Percentiles rank a stretch among this genome's conserved stretches.
These are phyloP conservation scores for Pantala flavescens DNA, from an alignment of 1,140 invertebrate genomes.

Conservation along the genomic window DNA sequence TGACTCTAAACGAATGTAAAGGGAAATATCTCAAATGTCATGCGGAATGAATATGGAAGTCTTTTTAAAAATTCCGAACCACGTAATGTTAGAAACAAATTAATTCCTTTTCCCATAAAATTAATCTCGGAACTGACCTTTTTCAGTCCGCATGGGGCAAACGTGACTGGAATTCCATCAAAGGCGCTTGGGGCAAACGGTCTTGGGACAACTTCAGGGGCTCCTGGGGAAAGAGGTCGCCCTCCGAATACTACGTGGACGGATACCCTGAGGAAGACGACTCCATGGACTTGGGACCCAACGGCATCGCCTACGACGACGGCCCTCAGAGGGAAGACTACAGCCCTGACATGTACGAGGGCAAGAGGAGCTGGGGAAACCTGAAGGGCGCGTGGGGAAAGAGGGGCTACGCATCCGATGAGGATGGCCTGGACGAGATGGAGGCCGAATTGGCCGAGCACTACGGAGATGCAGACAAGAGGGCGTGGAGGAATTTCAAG, in stretches of 20 bases:
- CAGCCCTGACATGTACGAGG: not conserved
- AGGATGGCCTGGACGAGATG: not conserved
- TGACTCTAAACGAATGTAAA: too few species aligned
- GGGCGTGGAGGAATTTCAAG: slow-evolving; percentile 20
- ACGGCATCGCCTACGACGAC: not conserved
- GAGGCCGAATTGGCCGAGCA: not conserved
- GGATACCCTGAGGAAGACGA: not conserved
- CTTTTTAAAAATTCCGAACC: too few species aligned
- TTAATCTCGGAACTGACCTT: too few species aligned
- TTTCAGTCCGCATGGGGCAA: slow-evolving; percentile 14
- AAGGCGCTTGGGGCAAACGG: slow-evolving; percentile 20
- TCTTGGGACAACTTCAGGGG: slow-evolving; percentile 18
- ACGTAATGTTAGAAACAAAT: too few species aligned
- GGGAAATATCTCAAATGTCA: too few species aligned
- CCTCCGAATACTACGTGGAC: not conserved
- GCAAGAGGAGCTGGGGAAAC: slow-evolving; percentile 19
- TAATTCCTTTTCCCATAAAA: too few species aligned
- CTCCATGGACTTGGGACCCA: not conserved
- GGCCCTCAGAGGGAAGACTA: not conserved
- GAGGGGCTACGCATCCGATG: slow-evolving; percentile 13
- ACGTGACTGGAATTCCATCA: slow-evolving; percentile 18
- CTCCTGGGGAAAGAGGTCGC: slow-evolving; percentile 19
- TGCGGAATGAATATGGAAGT: too few species aligned
- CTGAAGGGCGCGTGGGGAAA: slow-evolving; percentile 21
- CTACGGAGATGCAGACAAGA: slow-evolving; percentile 14